Base-by-base conservation (phyloP, 1,140 invertebrate species). In the Epicauta chinensis region DNA sequence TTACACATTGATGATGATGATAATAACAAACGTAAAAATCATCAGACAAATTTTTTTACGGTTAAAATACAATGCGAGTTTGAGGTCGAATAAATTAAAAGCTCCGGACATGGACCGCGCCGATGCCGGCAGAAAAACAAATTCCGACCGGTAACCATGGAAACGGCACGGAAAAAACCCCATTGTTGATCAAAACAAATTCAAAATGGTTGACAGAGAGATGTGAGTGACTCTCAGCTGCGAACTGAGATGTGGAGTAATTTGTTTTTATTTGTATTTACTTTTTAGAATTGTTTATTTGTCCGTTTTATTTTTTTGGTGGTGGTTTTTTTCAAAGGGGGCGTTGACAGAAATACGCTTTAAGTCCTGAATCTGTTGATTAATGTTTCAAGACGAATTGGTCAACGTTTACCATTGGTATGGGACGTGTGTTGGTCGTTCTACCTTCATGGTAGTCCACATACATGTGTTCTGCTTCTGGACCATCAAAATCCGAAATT, bases 131-230 rank as follows among this genome's bases (percentile, higher is more conserved):
- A 58, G 58, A 63, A 63, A 63, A 63, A 63, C 61, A 49, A 60
- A 63, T 63, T 63, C 61, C 56, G 39, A 51, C 32, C 50, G 51
- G 53, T 58, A 52, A 56, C 58, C 60, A 55, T 58, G 55, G 58
- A 56, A 56, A 56, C 52, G 30, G 53, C 38, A 32, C 39, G 37
- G 47, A 51, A 63, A 63, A 63, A 63, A 61, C 51, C 48, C 61
- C 59, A 64, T 64, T 64, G 62, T 64, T 58, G 62, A 40, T 53
- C 51, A 58, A 23, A 60, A 61, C 59, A 51, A 63, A 64, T 64
- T 61, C 63, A 64, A 64, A 63, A 64, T 64, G 63, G 63, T 61
- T 53, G 54, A 34, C 52, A 42, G 41, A 39, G 48, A 59, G 52
- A 42, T 56, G 4, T 30, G 4, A 30, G 29, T 10, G n/a, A n/a